These are phyloP conservation scores for Cherax destructor DNA, from an alignment of 1,140 invertebrate genomes.

Conservation along the genomic window DNA sequence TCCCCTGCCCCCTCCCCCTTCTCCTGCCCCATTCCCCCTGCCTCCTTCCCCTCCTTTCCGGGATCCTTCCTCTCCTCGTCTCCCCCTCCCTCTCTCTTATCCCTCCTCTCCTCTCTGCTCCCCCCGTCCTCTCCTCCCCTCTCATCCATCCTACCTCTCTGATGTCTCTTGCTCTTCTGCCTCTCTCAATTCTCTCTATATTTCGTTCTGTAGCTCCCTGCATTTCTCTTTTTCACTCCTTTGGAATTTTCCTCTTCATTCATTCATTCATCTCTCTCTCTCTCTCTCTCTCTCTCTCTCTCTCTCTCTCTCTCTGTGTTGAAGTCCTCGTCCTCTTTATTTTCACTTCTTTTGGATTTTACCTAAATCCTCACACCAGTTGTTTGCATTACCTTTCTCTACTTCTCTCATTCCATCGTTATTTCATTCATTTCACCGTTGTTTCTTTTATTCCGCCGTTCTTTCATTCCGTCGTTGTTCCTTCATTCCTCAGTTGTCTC, in stretches of 20 bases:
- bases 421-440: neutral
- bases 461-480: neutral
- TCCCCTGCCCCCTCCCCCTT: slow-evolving; percentile 9
- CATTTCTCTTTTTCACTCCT: neutral
- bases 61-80: slow-evolving; percentile 4
- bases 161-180: no score
- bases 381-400: no score
- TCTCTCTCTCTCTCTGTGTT: neutral
- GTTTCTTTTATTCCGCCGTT: neutral
- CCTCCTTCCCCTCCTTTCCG: slow-evolving; percentile 16
- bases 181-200: neutral
- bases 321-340: no score
- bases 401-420: neutral
- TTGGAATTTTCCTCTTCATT: neutral
- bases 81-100: slow-evolving; percentile 1
- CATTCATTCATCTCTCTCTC: neutral
- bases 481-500: no score
- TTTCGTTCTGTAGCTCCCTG: neutral
- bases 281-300: slow-evolving; percentile 37
- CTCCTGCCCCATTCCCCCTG: neutral
- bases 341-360: no score
- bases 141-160: neutral
- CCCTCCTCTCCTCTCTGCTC: neutral
- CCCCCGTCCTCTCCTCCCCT: neutral
- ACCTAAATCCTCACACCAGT: no score